Base-by-base conservation (phyloP, 2,797 vertebrate species). In the Sebastes matsubarae region DNA sequence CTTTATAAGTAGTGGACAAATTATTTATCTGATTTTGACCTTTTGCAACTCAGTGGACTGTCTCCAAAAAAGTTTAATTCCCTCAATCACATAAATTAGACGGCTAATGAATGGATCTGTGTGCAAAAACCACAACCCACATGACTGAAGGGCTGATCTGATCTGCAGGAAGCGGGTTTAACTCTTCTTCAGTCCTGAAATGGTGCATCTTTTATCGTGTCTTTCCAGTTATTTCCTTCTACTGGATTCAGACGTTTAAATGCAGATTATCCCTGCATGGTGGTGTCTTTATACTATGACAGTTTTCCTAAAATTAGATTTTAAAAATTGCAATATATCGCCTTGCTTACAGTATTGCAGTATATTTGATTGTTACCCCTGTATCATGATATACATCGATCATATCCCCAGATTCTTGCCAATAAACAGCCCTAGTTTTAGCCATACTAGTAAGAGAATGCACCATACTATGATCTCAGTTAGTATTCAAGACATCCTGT, bases 271-370 rank as follows among this genome's bases (percentile, higher is more conserved):
- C 14, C n/a, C 20, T 36, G 22, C 42, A 42, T 42, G 38, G 14
- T 42, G 6, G 38, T 42, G 38, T 42, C 38, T 42, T 42, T 42
- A 16, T 42, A 0, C 38, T 16, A 0, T 42, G 13, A 42, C 38
- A 42, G 38, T 42, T 42, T 42, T 42, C 38, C 2, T 16, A 42
- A 42, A 42, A 42, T 42, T 42, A 6, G 38, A 42, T 42, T 42
- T 42, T 42, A 42, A 42, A 42, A 42, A 42, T 7, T 42, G 14
- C 13, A 42, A 16, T 42, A 16, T 42, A 42, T 42, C 14, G 0
- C 38, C 0, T 42, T 42, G 0, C 6, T 42, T 42, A 42, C 38
- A 42, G 38, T 0, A 42, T 16, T 0, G 1, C 38, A 42, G 11
- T 42, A 42, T 7, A 42, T 42, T 42, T 42, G 14, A 42, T 42